Evolutionary conservation across 2,888 invertebrate species (phyloP).

Genomic region (Hydriomena furcata): DNA sequence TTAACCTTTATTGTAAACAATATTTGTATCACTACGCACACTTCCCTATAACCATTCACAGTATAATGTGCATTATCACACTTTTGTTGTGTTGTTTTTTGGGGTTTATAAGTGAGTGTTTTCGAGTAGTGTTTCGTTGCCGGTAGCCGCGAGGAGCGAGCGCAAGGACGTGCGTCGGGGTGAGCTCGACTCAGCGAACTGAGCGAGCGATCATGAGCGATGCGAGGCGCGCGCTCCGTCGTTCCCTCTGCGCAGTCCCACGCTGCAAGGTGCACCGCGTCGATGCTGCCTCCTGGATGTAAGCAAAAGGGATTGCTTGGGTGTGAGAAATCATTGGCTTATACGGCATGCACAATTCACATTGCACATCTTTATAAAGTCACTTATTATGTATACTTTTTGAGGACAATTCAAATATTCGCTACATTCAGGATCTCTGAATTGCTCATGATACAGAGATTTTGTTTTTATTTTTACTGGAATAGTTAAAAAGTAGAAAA

Average conservation of each 20-base stretch:
- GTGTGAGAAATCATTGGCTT: not conserved
- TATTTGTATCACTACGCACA: conserved; percentile 33
- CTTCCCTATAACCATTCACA: conserved; percentile 31
- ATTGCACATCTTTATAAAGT: no score
- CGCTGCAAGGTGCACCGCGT: conserved; percentile 48
- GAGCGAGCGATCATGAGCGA: conserved; percentile 43
- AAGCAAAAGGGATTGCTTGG: conserved; percentile 25
- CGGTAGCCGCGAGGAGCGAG: conserved; percentile 35
- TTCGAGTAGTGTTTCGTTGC: conserved; percentile 34
- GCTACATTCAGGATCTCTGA: no score
- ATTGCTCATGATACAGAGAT: no score
- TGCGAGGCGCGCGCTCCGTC: conserved; percentile 52
- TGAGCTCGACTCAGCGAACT: conserved; percentile 62
- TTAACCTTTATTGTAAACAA: conserved; percentile 56
- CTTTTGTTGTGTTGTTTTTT: conserved; percentile 32
- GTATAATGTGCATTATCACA: conserved; percentile 8
- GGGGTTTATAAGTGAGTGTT: conserved; percentile 33
- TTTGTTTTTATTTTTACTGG: no score
- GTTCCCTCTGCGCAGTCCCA: conserved; percentile 73
- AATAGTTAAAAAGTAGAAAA: no score
- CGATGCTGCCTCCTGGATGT: conserved; percentile 34
- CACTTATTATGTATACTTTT: no score
- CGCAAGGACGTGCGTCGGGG: conserved; percentile 57
- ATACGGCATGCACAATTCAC: no score
- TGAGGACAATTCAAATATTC: no score